phyloP scores from a whole-genome alignment of 2,113 vertebrate genomes.

The Miniopterus natalensis region DNA sequence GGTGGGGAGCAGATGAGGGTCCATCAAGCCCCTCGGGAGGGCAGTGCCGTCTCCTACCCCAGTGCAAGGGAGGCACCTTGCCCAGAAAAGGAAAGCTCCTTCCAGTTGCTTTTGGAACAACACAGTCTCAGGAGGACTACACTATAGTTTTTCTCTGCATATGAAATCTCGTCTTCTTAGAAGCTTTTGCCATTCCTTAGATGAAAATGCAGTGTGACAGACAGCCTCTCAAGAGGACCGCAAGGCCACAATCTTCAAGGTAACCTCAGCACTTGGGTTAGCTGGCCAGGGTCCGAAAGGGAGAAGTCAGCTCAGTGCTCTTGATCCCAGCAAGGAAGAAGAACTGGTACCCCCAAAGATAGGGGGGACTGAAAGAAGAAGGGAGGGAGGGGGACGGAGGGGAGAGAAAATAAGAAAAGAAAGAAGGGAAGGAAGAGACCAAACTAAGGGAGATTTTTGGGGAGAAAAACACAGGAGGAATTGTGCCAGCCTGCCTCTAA shows the following conservation, averaged over 20 bases:
- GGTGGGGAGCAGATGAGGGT: neutral
- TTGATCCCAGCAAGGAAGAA: neutral
- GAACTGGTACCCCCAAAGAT: neutral
- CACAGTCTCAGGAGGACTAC: neutral
- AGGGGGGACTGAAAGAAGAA: neutral
- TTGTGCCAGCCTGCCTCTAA: slow-evolving; percentile 54
- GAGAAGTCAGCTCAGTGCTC: neutral
- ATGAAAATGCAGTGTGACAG: neutral
- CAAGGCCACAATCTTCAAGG: neutral
- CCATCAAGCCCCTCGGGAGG: neutral
- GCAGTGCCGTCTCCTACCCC: neutral
- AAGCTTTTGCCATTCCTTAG: slow-evolving; percentile 45
- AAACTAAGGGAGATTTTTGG: neutral
- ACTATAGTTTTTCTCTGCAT: neutral
- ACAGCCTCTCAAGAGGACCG: neutral
- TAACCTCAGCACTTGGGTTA: neutral
- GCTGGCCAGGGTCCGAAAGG: neutral
- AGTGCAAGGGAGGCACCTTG: neutral
- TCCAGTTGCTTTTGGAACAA: neutral
- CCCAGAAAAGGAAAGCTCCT: neutral
- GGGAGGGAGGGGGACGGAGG: neutral
- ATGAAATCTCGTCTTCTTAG: neutral
- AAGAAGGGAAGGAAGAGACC: neutral
- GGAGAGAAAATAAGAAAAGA: neutral
- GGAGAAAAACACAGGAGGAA: neutral